A percentile compares a stretch with the other conserved stretches of the same genome.
phyloP scores from a whole-genome alignment of 92 coral and sea anemone species.

The Actinernus sp. region DNA sequence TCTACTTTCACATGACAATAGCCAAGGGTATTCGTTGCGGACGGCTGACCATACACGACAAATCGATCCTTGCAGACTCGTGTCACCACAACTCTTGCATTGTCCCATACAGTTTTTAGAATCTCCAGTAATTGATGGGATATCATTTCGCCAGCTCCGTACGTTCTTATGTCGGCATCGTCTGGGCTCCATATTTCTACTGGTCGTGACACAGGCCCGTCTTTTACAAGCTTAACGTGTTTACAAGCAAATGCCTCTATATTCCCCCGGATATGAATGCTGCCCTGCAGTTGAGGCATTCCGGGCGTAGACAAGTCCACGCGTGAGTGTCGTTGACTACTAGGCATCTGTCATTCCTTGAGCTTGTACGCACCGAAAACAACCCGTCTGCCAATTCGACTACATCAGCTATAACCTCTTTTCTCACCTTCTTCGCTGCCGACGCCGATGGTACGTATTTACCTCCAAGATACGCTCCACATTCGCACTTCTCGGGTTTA shows the following conservation, averaged over 20 bases:
- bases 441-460: neutral
- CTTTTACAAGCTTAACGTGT: no score
- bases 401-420: slow-evolving; percentile 3
- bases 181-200: neutral
- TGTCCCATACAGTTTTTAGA: neutral
- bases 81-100: slow-evolving; percentile 33
- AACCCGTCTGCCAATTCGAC: neutral
- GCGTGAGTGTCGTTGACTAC: slow-evolving; percentile 15
- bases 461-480: neutral
- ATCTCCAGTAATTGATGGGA: no score
- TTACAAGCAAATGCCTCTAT: slow-evolving; percentile 1
- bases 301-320: no score
- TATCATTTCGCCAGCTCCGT: neutral
- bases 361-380: slow-evolving; percentile 16
- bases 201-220: neutral
- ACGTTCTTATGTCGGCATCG: neutral
- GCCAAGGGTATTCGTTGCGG: slow-evolving; percentile 50
- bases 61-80: slow-evolving; percentile 9
- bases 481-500: slow-evolving; percentile 8
- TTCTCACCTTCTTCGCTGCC: neutral
- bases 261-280: no score
- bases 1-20: slow-evolving; percentile 27
- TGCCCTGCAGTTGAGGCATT: no score
- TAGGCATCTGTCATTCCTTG: slow-evolving; percentile 23
- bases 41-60: slow-evolving; percentile 38